These are phyloP conservation scores for Dicrostonyx torquatus DNA, from an alignment of 2,797 vertebrate species.

Conservation along the genomic window DNA sequence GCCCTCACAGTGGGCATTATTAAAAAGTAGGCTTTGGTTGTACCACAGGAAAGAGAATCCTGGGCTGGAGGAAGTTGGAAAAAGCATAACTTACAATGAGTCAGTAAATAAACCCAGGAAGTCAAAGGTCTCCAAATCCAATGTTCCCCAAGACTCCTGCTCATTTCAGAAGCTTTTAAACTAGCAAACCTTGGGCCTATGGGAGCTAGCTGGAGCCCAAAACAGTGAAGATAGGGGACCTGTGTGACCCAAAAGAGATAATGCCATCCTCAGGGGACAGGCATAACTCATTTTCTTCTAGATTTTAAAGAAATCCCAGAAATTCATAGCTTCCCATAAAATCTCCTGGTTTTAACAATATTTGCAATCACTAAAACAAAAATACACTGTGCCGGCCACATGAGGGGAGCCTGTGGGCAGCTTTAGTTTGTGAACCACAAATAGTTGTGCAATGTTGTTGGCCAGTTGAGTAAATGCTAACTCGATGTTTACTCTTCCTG, in stretches of 20 bases:
- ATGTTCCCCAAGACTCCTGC: background rate
- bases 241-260: background rate
- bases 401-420: background rate
- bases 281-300: background rate
- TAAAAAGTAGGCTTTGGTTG: background rate
- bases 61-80: background rate
- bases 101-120: constrained; percentile 4
- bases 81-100: background rate
- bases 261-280: background rate
- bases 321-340: constrained; percentile 48
- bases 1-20: background rate
- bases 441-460: background rate
- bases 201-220: background rate
- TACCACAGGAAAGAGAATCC: background rate
- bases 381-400: background rate
- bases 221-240: too few relatives aligned
- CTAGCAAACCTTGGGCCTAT: background rate
- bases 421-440: constrained; percentile 35
- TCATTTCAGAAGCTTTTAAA: constrained; percentile 15
- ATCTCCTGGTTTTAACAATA: background rate
- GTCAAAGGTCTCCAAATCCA: background rate
- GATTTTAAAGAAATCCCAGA: constrained; percentile 6
- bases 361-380: constrained; percentile 39
- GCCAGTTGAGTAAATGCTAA: constrained; percentile 30
- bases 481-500: background rate